These are phyloP conservation scores for Aepyceros melampus DNA, from an alignment of 2,113 vertebrate species.

Conservation along the genomic window DNA sequence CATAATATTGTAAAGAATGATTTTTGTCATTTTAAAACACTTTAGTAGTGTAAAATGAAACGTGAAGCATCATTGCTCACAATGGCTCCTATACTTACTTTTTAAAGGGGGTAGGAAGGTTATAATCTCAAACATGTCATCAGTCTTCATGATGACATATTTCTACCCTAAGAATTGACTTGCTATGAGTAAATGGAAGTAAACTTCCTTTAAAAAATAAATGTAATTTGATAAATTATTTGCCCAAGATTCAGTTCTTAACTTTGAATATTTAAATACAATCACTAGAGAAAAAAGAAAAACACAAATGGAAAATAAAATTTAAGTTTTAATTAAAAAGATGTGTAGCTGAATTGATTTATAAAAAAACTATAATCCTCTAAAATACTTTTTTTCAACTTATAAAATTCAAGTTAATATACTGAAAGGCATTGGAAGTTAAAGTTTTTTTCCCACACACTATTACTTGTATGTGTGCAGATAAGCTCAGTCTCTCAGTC, in stretches of 20 bases:
- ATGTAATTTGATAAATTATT: not conserved
- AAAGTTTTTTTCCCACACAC: not conserved
- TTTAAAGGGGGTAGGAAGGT: not conserved
- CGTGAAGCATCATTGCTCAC: not conserved
- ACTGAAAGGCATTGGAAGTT: not conserved
- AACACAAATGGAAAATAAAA: not conserved
- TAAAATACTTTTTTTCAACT: not conserved
- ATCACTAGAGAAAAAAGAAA: not conserved
- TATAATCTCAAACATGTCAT: not conserved
- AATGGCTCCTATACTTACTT: not conserved
- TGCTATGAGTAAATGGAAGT: not conserved
- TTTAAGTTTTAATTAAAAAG: not conserved
- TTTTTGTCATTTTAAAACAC: slow-evolving; percentile 24
- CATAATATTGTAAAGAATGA: slow-evolving; percentile 8
- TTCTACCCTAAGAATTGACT: slow-evolving; percentile 3
- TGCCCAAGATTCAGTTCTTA: not conserved
- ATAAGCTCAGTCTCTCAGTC: not conserved
- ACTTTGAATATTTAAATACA: not conserved
- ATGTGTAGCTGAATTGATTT: not conserved
- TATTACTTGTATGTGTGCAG: not conserved
- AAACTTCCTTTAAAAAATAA: slow-evolving; percentile 7
- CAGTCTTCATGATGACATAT: not conserved
- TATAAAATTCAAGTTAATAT: not conserved
- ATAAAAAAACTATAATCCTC: slow-evolving; percentile 11
- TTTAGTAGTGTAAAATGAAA: not conserved